phyloP scores from a whole-genome alignment of 1,140 invertebrate species.

The Philotrypesis tridentata region DNA sequence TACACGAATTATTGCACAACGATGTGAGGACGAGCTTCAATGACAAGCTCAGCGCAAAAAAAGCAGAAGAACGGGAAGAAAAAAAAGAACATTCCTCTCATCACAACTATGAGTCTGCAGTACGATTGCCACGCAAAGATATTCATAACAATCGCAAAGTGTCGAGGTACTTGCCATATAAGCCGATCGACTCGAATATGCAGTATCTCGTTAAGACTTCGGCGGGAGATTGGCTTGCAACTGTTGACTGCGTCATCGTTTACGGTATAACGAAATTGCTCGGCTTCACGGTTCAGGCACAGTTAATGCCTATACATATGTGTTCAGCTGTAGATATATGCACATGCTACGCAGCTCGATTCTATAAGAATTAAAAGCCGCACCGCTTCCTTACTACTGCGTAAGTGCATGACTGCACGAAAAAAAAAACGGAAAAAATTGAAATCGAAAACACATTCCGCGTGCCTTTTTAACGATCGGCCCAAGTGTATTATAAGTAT shows the following conservation, averaged over 20 bases:
- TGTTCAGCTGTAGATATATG: neutral
- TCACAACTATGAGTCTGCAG: neutral
- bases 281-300: neutral
- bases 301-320: neutral
- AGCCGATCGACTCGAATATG: neutral
- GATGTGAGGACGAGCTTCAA: neutral
- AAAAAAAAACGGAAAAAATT: neutral
- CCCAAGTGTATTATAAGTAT: no score
- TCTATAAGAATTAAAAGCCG: constrained; percentile 18
- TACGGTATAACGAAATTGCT: constrained; percentile 11
- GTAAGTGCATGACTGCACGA: no score
- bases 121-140: neutral
- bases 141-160: neutral
- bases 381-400: no score
- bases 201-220: neutral
- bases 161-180: neutral
- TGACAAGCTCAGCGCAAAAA: neutral
- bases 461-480: neutral
- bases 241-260: neutral
- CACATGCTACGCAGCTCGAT: neutral
- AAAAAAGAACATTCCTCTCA: neutral
- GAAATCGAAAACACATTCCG: neutral
- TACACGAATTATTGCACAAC: neutral
- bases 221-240: neutral
- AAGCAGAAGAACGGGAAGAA: no score